Conservation (phyloP, 2,888 invertebrate genomes). For the Oxycera nigricornis region DNA sequence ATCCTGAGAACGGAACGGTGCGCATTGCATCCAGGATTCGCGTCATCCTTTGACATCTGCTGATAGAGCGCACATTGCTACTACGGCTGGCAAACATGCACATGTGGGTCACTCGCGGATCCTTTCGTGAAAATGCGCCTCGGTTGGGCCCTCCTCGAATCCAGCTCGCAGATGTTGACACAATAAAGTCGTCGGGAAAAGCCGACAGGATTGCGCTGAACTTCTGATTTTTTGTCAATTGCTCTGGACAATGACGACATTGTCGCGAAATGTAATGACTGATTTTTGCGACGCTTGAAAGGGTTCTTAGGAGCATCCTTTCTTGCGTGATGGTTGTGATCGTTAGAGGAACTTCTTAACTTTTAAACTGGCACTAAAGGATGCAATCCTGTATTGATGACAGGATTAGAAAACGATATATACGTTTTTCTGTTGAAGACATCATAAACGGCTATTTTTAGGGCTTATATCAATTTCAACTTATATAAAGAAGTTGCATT, state of each 20-base stretch:
- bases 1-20: neutral
- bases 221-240: neutral
- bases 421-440: no score
- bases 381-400: neutral
- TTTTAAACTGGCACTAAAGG: no score
- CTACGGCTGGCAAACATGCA: neutral
- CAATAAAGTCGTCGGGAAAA: neutral
- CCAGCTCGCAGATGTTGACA: neutral
- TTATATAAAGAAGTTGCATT: no score
- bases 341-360: neutral
- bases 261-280: neutral
- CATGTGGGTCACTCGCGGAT: neutral
- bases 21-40: neutral
- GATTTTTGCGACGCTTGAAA: neutral
- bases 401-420: neutral
- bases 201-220: neutral
- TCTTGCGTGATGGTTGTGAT: neutral
- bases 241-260: neutral
- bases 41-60: slow-evolving; percentile 15
- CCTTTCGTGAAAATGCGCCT: neutral
- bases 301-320: neutral
- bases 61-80: neutral
- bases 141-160: neutral
- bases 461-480: no score
- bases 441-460: no score